Evolutionary conservation across 2,113 vertebrate species (phyloP).

Genomic region (Herpetotheres cachinnans): DNA sequence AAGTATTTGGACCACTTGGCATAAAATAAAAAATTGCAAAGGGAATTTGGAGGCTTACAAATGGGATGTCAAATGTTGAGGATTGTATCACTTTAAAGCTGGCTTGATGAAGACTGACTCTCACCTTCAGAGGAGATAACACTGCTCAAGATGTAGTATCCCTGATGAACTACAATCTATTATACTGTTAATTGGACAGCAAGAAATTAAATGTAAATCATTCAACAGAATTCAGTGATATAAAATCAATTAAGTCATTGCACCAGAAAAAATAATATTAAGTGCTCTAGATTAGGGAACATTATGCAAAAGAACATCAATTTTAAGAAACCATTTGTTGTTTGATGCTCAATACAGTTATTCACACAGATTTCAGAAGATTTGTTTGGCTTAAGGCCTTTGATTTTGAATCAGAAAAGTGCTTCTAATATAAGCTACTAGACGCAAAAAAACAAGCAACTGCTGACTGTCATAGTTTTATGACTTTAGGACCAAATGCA

Average conservation of each 20-base stretch:
- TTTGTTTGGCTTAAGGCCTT: background rate
- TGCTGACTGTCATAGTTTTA: background rate
- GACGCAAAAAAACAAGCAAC: background rate
- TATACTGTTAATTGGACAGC: conserved; percentile 17
- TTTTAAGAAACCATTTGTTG: background rate
- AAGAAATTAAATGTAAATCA: conserved; percentile 38
- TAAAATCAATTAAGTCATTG: conserved; percentile 34
- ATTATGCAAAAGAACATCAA: background rate
- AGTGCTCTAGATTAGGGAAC: background rate
- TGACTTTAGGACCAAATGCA: background rate
- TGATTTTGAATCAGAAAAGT: background rate
- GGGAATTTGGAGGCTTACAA: background rate
- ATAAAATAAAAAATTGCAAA: background rate
- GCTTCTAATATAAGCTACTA: background rate
- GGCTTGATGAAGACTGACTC: conserved; percentile 4
- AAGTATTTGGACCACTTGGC: background rate
- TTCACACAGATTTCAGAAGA: background rate
- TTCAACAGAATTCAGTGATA: conserved; percentile 16
- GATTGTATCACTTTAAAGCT: background rate
- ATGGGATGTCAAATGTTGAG: background rate
- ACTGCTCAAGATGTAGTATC: background rate
- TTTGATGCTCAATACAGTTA: background rate
- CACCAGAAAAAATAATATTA: background rate
- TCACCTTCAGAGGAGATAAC: conserved; percentile 18
- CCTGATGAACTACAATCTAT: conserved; percentile 3